Conservation (phyloP, 2,797 vertebrate species). For the Coregonus ussuriensis region DNA sequence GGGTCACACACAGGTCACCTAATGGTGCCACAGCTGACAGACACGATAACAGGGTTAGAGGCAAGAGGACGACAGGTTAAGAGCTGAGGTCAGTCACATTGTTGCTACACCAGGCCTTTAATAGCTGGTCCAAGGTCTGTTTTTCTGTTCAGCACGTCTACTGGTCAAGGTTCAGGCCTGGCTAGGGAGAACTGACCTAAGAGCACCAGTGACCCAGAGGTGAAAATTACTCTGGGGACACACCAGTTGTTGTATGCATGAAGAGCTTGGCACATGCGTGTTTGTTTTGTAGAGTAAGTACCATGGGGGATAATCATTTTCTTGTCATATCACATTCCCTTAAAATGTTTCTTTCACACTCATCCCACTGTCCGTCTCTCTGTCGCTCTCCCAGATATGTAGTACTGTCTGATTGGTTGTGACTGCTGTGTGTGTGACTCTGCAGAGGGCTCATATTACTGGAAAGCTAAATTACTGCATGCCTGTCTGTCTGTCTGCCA, state of each 20-base stretch:
- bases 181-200: slow-evolving; percentile 64
- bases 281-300: not conserved
- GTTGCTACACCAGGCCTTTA: slow-evolving; percentile 55
- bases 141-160: slow-evolving; percentile 68
- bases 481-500: not conserved
- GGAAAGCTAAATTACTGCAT: slow-evolving; percentile 51
- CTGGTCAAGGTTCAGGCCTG: slow-evolving; percentile 73
- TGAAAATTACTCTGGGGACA: slow-evolving; percentile 65
- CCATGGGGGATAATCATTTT: not conserved
- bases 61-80: slow-evolving; percentile 75
- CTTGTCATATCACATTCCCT: slow-evolving; percentile 34
- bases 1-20: slow-evolving; percentile 69
- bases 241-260: not conserved
- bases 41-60: slow-evolving; percentile 63
- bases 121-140: slow-evolving; percentile 68
- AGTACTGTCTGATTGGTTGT: slow-evolving; percentile 6
- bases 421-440: slow-evolving; percentile 48
- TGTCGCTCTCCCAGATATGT: slow-evolving; percentile 7
- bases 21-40: slow-evolving; percentile 33
- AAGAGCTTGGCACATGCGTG: not conserved
- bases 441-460: slow-evolving; percentile 43
- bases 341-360: not conserved
- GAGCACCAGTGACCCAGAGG: slow-evolving; percentile 71
- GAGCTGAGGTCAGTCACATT: slow-evolving; percentile 65
- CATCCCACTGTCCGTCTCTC: not conserved